These are phyloP conservation scores for Argyresthia albistria DNA, from an alignment of 2,888 invertebrate genomes.

Conservation along the genomic window DNA sequence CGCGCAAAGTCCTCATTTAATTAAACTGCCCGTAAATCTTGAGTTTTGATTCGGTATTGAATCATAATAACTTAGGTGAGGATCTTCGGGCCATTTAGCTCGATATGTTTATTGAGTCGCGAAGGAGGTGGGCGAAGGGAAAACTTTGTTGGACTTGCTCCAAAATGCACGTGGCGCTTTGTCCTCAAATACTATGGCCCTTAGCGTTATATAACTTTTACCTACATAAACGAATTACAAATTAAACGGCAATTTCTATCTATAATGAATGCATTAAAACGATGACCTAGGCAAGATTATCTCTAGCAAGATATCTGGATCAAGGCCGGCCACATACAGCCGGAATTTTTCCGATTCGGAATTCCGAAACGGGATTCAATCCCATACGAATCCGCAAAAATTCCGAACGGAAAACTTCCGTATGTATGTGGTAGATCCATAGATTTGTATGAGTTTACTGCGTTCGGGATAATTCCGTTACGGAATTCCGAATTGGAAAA, in stretches of 20 bases:
- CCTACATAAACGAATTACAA: background rate
- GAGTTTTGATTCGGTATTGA: background rate
- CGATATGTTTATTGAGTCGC: slow-evolving; percentile 1
- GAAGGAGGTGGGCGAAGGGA: background rate
- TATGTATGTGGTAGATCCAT: too few species aligned
- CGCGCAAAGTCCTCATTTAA: too few species aligned
- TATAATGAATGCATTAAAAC: background rate
- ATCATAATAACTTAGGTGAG: slow-evolving; percentile 1
- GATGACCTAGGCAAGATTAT: too few species aligned
- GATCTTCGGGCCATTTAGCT: background rate
- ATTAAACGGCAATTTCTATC: background rate
- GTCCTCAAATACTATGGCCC: background rate
- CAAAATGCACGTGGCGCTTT: background rate
- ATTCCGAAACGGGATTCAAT: too few species aligned
- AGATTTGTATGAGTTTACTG: too few species aligned
- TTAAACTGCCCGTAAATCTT: background rate
- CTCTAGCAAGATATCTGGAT: too few species aligned
- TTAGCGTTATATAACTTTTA: background rate
- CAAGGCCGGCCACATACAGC: too few species aligned
- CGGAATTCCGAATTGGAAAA: too few species aligned
- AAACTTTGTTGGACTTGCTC: slow-evolving; percentile 2
- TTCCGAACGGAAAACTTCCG: too few species aligned
- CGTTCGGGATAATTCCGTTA: too few species aligned
- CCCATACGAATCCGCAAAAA: too few species aligned
- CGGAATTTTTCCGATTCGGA: too few species aligned